Percentiles rank a stretch among this genome's conserved stretches.
Conservation (phyloP, 2,797 vertebrate genomes). For the Rhynchonycteris naso region DNA sequence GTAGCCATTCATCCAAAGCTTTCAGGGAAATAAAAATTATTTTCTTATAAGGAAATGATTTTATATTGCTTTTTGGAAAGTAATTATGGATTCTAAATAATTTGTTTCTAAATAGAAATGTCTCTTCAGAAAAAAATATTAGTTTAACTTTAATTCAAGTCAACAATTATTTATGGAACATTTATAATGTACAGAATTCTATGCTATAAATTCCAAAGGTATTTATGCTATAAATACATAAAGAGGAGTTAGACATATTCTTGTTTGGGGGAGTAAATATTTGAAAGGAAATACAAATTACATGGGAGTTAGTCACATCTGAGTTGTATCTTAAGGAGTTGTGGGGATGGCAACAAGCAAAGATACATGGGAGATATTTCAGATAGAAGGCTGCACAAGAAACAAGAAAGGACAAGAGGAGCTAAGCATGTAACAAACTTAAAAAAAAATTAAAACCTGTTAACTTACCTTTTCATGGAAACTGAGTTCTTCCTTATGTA, state of each 20-base stretch:
- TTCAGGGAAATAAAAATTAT: neutral
- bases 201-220: neutral
- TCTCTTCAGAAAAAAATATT: slow-evolving; percentile 31
- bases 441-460: neutral
- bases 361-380: neutral
- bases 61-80: slow-evolving; percentile 29
- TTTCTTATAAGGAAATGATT: slow-evolving; percentile 31
- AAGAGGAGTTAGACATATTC: neutral
- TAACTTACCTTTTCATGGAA: neutral
- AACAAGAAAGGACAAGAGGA: neutral
- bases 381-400: neutral
- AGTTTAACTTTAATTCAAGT: slow-evolving; percentile 9
- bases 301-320: neutral
- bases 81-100: neutral
- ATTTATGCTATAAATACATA: too few species aligned
- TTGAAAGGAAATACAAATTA: neutral
- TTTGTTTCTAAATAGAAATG: slow-evolving; percentile 26
- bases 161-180: slow-evolving; percentile 3
- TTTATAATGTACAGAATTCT: neutral
- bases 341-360: neutral
- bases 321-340: neutral
- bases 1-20: neutral
- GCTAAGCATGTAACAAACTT: neutral
- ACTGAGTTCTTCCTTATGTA: neutral
- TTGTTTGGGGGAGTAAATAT: neutral